Percentiles rank a stretch among this genome's conserved stretches.
These are phyloP conservation scores for Pissodes strobi DNA, from an alignment of 1,140 invertebrate genomes.

Conservation along the genomic window DNA sequence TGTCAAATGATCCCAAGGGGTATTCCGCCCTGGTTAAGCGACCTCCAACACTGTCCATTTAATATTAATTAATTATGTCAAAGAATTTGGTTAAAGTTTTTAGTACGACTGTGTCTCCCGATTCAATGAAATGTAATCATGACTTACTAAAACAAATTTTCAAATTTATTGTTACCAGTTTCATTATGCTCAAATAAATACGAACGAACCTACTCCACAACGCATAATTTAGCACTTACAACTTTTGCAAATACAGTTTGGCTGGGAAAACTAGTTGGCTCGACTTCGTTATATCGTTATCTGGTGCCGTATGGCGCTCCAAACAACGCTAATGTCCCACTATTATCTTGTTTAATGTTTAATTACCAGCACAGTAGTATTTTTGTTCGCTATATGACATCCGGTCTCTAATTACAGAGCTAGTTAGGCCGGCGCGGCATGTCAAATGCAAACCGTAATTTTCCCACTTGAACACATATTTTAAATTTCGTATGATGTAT, in stretches of 20 bases:
- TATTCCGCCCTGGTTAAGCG: no score
- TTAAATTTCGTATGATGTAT: constrained; percentile 27
- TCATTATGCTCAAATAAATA: no score
- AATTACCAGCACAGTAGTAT: constrained; percentile 40
- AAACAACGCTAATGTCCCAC: constrained; percentile 36
- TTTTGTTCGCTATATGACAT: constrained; percentile 39
- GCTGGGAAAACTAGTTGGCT: background rate
- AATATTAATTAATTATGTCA: no score
- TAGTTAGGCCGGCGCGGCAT: constrained; percentile 33
- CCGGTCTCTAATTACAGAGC: constrained; percentile 39
- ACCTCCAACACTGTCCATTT: no score
- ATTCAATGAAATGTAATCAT: no score
- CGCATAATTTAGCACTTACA: background rate
- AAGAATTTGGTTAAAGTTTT: no score
- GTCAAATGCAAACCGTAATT: constrained; percentile 39
- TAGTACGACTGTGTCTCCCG: no score
- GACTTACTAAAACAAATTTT: no score
- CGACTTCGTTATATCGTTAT: constrained; percentile 19
- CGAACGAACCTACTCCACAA: no score
- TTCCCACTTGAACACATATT: constrained; percentile 25
- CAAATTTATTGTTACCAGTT: no score
- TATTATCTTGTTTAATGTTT: constrained; percentile 45
- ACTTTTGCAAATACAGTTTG: background rate
- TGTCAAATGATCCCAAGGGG: no score
- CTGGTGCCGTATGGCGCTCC: constrained; percentile 31